A percentile compares a stretch with the other conserved stretches of the same genome.
phyloP scores from a whole-genome alignment of 2,113 vertebrate species.

The Mus musculus region GRCm39 chr7:30595001-30595500 shows the following conservation, averaged over 20 bases:
- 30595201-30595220: not conserved
- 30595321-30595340: not conserved
- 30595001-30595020: rapidly evolving
- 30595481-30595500: not conserved
- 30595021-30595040: not conserved
- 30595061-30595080: not conserved
- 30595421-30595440: not conserved
- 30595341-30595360: not conserved
- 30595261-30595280: not conserved
- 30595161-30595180: not conserved
- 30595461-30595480: not conserved
- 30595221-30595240: not conserved
- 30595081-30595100: not conserved
- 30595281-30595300: not conserved
- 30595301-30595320: rapidly evolving
- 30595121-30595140: not conserved
- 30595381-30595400: rapidly evolving
- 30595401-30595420: rapidly evolving
- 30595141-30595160: not conserved
- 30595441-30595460: rapidly evolving
- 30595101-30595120: not conserved
- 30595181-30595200: not conserved
- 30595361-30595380: not conserved
- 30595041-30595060: not conserved
- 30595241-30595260: too few species aligned